These are phyloP conservation scores for Hylyphantes graminicola DNA, from an alignment of 1,140 invertebrate genomes.

Conservation along the genomic window DNA sequence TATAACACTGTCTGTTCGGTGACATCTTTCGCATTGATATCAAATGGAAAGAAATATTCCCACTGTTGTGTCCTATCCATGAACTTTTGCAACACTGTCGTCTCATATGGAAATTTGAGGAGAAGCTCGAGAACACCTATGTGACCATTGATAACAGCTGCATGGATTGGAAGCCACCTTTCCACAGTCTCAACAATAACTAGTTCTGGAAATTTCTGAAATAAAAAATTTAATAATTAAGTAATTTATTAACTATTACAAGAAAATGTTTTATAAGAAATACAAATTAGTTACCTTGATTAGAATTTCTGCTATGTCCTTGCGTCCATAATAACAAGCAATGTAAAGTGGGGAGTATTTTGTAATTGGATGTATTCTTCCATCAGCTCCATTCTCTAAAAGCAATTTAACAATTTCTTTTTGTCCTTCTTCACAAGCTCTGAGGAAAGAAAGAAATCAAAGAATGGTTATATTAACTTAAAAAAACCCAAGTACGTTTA, in stretches of 20 bases:
- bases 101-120: constrained; percentile 85
- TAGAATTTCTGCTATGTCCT: constrained; percentile 83
- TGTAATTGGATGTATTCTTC: constrained; percentile 85
- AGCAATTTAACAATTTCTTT: constrained; percentile 83
- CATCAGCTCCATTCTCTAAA: constrained; percentile 85
- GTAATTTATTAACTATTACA: constrained; percentile 27
- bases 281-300: constrained; percentile 70
- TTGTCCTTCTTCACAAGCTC: constrained; percentile 84
- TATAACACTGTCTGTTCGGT: constrained; percentile 91
- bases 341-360: constrained; percentile 93
- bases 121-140: constrained; percentile 79
- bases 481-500: too few species aligned
- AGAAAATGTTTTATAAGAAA: neutral
- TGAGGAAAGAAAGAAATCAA: constrained; percentile 66
- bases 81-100: constrained; percentile 76
- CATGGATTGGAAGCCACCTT: constrained; percentile 91
- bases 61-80: constrained; percentile 77
- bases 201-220: constrained; percentile 75
- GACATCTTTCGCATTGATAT: constrained; percentile 89
- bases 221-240: constrained; percentile 52
- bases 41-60: constrained; percentile 88
- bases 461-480: neutral
- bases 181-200: constrained; percentile 85
- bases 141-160: constrained; percentile 89
- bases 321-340: constrained; percentile 86